phyloP scores from a whole-genome alignment of 64 coral and sea anemone genomes.

The Cladopsammia gracilis region DNA sequence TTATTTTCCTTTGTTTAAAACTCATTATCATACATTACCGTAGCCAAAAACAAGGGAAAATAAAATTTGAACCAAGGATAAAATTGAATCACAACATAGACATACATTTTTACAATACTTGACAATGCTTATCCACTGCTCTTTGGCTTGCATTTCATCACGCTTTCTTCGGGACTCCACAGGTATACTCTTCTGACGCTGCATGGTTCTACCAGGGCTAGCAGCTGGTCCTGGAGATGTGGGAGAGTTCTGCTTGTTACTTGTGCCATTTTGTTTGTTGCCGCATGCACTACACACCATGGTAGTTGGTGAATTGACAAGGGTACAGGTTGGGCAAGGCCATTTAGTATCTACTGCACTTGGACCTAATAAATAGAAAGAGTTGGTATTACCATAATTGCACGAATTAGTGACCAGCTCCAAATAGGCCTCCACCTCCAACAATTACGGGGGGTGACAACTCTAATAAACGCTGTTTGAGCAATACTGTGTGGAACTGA shows the following conservation, averaged over 20 bases:
- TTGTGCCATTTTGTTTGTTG: conserved; percentile 10
- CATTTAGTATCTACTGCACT: neutral
- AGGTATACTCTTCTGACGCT: conserved; percentile 85
- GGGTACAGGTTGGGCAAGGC: conserved; percentile 57
- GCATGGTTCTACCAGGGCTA: conserved; percentile 60
- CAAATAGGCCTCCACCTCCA: no score
- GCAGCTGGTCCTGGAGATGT: conserved; percentile 1
- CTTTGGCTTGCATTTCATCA: conserved; percentile 92
- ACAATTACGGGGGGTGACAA: no score
- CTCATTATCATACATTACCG: no score
- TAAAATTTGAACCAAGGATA: no score
- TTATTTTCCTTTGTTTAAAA: no score
- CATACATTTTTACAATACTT: conserved; percentile 82
- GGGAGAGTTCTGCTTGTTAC: neutral
- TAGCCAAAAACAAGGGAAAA: no score
- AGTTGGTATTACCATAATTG: neutral
- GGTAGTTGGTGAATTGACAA: neutral
- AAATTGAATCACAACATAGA: no score
- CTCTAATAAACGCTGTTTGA: no score
- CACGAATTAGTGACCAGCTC: neutral
- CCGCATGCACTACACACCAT: conserved; percentile 65
- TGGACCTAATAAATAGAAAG: neutral
- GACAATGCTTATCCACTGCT: conserved; percentile 87
- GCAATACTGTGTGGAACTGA: no score
- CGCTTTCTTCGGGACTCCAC: conserved; percentile 87